These are phyloP conservation scores for Drosophila simulans DNA, from an alignment of 1,140 invertebrate species.

Conservation along the genomic window DNA sequence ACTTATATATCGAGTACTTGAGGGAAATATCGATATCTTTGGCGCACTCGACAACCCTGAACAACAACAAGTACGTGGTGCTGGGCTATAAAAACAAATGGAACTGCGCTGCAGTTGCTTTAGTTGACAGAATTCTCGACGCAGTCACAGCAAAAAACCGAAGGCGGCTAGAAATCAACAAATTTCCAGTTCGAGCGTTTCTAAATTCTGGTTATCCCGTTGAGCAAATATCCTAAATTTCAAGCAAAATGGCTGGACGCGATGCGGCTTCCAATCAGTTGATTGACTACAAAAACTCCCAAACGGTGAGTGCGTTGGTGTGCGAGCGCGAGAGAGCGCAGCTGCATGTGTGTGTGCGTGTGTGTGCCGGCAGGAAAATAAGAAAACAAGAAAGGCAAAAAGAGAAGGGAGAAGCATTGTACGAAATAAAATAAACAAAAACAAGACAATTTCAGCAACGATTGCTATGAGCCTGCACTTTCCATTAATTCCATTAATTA, in stretches of 20 bases:
- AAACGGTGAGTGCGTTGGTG: constrained; percentile 86
- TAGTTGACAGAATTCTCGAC: constrained; percentile 62
- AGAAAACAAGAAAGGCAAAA: neutral
- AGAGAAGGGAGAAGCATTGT: constrained; percentile 24
- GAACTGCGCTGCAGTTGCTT: constrained; percentile 45
- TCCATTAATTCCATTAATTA: constrained; percentile 4
- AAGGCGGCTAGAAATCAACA: constrained; percentile 5
- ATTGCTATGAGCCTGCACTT: constrained; percentile 38
- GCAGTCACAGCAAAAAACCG: constrained; percentile 20
- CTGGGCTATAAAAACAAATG: constrained; percentile 62
- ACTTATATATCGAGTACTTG: no score
- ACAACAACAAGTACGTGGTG: constrained; percentile 8
- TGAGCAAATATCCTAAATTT: constrained; percentile 30
- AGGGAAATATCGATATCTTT: neutral
- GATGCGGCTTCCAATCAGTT: constrained; percentile 90
- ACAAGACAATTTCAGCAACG: constrained; percentile 10
- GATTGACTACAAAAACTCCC: constrained; percentile 87
- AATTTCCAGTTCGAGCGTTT: constrained; percentile 8
- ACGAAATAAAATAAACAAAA: constrained; percentile 43
- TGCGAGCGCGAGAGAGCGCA: neutral
- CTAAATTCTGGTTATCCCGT: constrained; percentile 62
- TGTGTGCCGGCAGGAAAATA: constrained; percentile 32
- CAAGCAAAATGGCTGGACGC: constrained; percentile 85
- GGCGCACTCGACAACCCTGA: constrained; percentile 5
- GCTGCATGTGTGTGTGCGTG: constrained; percentile 73